These are phyloP conservation scores for Coregonus clupeaformis DNA, from an alignment of 2,113 vertebrate species.

Conservation along the genomic window DNA sequence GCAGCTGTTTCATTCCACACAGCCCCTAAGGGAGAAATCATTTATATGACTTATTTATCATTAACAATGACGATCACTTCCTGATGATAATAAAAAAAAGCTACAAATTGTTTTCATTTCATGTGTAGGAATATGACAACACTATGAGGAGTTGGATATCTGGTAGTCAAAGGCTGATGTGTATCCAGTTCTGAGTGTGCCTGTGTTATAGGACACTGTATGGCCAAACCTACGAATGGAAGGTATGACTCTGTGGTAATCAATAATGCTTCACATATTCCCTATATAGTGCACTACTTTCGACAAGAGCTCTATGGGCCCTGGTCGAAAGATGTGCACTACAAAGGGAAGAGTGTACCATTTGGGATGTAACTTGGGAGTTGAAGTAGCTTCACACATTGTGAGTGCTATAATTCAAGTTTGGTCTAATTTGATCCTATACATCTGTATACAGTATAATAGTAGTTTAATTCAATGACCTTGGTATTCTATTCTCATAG, in stretches of 20 bases:
- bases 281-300: too few relatives aligned
- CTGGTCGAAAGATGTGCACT: too few relatives aligned
- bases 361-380: neutral
- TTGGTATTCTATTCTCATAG: neutral
- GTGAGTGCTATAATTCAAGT: neutral
- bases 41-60: neutral
- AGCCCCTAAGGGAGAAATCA: neutral
- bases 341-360: too few relatives aligned
- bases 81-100: neutral
- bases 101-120: too few relatives aligned
- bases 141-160: neutral
- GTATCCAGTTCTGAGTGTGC: neutral
- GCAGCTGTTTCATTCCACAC: neutral
- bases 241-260: neutral
- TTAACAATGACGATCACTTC: neutral
- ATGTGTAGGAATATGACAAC: neutral
- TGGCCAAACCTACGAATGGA: neutral
- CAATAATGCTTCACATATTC: neutral
- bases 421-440: neutral
- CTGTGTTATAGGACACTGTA: neutral
- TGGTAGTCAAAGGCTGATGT: neutral
- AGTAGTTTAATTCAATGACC: neutral
- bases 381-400: neutral
- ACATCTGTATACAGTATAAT: neutral
- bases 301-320: too few relatives aligned